Evolutionary conservation across 2,797 vertebrate species (phyloP), one percentile per base, ranked within the genome.

Genomic region (Manis crassicaudata): DNA sequence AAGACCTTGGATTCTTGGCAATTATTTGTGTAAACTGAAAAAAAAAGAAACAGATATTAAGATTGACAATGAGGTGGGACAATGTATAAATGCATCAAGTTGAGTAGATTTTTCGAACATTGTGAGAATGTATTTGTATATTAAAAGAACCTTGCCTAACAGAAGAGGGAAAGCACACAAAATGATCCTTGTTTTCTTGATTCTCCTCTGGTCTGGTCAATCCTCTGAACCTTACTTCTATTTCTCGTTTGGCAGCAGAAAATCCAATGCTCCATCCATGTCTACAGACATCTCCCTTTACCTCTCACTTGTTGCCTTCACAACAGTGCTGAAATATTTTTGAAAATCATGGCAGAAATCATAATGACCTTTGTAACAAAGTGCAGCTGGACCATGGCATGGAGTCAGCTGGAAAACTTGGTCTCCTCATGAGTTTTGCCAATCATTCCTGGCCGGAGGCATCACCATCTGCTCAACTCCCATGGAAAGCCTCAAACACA

Each of bases 381-480:
- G 62, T 68, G 63, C 67, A 92, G 52, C 77, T 95, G 73, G 7
- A 54, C 56, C 60, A 13, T 32, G 80, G 63, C 76, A 37, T n/a
- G 75, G 37, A 88, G 40, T 58, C 67, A 46, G 54, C 76, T 85
- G 73, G 63, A 85, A 95, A 52, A 58, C 13, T 7, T 62, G 17
- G 27, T 79, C 73, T 94, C 35, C 76, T 90, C 16, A 1, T 20
- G 56, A 77, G 52, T 56, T 92, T 77, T 37, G 68, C 50, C 88
- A 88, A 20, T 77, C 67, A 63, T 81, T 90, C 76, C 84, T 82
- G 56, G 65, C 80, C 83, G 83, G 84, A 92, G 27, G 27, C 21
- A 70, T 60, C 54, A n/a, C 23, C 3, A 20, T 29, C 68, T 67
- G 43, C 17, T 81, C 29, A 0, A 23, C 14, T 80, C 27, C 37